These are phyloP conservation scores for Astatoreochromis straeleni DNA, from an alignment of 2,113 vertebrate species.

Conservation along the genomic window DNA sequence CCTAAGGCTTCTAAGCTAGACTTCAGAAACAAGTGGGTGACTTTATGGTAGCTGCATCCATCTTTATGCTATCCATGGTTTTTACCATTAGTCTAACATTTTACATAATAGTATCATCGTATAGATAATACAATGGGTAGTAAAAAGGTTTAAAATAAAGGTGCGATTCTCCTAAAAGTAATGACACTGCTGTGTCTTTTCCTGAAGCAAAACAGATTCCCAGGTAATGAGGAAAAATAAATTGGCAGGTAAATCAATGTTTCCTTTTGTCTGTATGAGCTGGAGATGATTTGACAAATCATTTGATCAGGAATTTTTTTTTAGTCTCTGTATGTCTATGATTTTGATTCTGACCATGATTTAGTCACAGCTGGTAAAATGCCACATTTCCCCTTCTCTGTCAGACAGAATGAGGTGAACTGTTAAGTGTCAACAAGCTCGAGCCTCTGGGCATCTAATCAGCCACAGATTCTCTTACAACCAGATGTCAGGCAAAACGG, in stretches of 20 bases:
- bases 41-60: background rate
- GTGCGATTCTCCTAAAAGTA: background rate
- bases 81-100: background rate
- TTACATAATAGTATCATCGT: background rate
- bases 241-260: background rate
- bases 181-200: background rate
- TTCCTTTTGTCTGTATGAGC: background rate
- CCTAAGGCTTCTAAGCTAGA: background rate
- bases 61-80: background rate
- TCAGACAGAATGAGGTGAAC: conserved; percentile 1
- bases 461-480: conserved; percentile 67
- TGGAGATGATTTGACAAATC: background rate
- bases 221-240: background rate
- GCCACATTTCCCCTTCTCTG: conserved; percentile 15
- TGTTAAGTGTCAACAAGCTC: conserved; percentile 37
- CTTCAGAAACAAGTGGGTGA: background rate
- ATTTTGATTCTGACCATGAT: background rate
- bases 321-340: background rate
- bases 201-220: background rate
- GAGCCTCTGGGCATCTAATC: conserved; percentile 30
- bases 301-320: background rate
- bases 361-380: conserved; percentile 5
- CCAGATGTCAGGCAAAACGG: conserved; percentile 65
- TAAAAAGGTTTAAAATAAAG: background rate
- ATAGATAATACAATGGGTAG: background rate